phyloP scores from a whole-genome alignment of 2,888 invertebrate species.

The Lasioglossum leucozonium region DNA sequence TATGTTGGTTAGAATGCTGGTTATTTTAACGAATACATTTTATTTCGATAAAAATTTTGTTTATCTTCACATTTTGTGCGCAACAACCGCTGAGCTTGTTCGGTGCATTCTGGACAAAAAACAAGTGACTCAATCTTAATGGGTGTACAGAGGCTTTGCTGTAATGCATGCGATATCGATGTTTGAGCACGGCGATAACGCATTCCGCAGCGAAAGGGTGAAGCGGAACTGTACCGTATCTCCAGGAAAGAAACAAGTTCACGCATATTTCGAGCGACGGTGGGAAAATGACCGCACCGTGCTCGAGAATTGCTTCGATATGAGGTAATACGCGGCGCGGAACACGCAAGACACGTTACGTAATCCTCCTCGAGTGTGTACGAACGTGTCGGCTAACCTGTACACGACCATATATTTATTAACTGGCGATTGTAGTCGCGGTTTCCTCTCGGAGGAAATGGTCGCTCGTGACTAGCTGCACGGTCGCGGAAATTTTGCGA shows the following conservation, averaged over 20 bases:
- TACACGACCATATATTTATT: constrained; percentile 59
- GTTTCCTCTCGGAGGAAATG: constrained; percentile 62
- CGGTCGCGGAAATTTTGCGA: constrained; percentile 4
- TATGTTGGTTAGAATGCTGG: neutral
- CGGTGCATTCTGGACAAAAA: neutral
- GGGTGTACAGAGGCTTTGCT: neutral
- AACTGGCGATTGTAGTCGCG: constrained; percentile 50
- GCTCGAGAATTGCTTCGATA: constrained; percentile 74
- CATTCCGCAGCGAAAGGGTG: constrained; percentile 1
- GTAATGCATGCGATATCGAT: neutral
- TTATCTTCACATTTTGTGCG: neutral
- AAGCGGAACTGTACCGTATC: neutral
- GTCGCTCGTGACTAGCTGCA: constrained; percentile 31
- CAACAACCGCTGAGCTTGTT: neutral
- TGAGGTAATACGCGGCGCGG: constrained; percentile 75
- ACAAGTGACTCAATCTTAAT: neutral
- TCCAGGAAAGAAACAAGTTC: constrained; percentile 31
- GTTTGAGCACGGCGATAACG: neutral
- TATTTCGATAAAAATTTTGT: neutral
- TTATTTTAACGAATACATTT: too few species aligned
- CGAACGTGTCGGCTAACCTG: constrained; percentile 40
- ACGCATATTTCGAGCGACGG: constrained; percentile 55
- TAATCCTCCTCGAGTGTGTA: constrained; percentile 65
- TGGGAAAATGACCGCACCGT: constrained; percentile 75
- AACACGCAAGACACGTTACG: constrained; percentile 74